Conservation (phyloP, 2,888 invertebrate genomes). For the Clistopyga incitator region DNA sequence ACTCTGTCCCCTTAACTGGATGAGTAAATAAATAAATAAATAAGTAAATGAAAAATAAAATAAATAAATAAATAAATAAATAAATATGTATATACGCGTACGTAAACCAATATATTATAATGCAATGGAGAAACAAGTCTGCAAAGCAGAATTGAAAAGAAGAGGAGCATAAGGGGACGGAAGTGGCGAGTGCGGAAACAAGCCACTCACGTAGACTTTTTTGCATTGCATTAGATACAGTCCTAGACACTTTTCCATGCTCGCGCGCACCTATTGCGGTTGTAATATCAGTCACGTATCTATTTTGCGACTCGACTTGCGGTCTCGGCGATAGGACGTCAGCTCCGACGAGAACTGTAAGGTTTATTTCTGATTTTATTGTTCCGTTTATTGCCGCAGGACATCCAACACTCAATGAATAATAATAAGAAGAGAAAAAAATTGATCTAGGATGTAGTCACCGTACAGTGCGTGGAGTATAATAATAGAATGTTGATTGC, state of each 20-base stretch:
- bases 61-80: no score
- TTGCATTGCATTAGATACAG: conserved; percentile 27
- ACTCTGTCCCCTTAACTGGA: not conserved
- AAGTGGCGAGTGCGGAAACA: conserved; percentile 56
- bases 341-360: conserved; percentile 29
- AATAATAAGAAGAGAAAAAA: conserved; percentile 32
- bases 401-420: conserved; percentile 55
- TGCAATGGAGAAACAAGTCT: not conserved
- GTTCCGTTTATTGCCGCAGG: conserved; percentile 60
- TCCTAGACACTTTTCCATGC: conserved; percentile 1
- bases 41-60: no score
- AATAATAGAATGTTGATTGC: conserved; percentile 21
- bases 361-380: conserved; percentile 66
- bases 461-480: not conserved
- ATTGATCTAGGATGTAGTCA: conserved; percentile 10
- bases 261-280: conserved; percentile 52
- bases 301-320: conserved; percentile 66
- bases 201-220: conserved; percentile 40
- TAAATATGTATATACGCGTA: no score
- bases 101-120: not conserved
- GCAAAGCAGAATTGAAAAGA: not conserved
- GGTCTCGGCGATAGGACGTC: conserved; percentile 63
- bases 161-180: conserved; percentile 21
- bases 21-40: not conserved
- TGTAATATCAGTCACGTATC: conserved; percentile 65